Percentiles rank a stretch among this genome's conserved stretches.
These are phyloP conservation scores for Lipophrys pholis DNA, from an alignment of 2,113 vertebrate genomes.

Conservation along the genomic window DNA sequence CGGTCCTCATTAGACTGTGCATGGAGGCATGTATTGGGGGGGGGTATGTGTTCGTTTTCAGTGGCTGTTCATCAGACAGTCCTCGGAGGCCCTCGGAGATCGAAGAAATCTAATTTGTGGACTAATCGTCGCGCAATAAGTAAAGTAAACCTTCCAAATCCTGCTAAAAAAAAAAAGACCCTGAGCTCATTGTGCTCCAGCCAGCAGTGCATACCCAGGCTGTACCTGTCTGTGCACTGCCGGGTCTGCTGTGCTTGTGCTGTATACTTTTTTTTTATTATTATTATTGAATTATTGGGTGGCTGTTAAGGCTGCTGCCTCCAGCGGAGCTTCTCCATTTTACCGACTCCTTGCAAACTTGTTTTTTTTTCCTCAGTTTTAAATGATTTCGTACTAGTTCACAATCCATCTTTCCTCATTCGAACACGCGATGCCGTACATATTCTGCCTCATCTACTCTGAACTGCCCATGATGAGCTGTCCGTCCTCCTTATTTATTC, in stretches of 20 bases:
- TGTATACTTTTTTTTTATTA: conserved; percentile 13
- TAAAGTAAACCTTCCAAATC: too few relatives aligned
- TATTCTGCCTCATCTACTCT: conserved; percentile 51
- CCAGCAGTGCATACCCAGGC: too few relatives aligned
- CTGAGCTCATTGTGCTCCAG: too few relatives aligned
- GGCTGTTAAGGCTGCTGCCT: conserved; percentile 37
- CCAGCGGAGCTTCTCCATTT: conserved; percentile 40
- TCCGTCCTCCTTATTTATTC: conserved; percentile 45
- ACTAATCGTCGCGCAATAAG: too few relatives aligned
- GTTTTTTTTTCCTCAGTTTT: conserved; percentile 15
- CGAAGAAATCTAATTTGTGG: too few relatives aligned
- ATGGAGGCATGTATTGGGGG: too few relatives aligned
- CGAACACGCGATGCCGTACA: conserved; percentile 35
- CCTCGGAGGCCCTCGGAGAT: too few relatives aligned
- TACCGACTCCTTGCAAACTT: conserved; percentile 33
- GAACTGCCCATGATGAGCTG: conserved; percentile 34
- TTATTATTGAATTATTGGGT: conserved; percentile 22
- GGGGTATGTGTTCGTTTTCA: too few relatives aligned
- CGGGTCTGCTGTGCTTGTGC: not conserved
- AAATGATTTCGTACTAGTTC: conserved; percentile 17
- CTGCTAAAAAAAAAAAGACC: too few relatives aligned
- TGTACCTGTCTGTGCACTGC: too few relatives aligned
- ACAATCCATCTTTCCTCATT: conserved; percentile 36
- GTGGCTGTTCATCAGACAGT: too few relatives aligned
- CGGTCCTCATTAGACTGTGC: too few relatives aligned